Evolutionary conservation across 2,113 vertebrate species (phyloP), one percentile per base, ranked within the genome.

Genomic region (Neomonachus schauinslandi): DNA sequence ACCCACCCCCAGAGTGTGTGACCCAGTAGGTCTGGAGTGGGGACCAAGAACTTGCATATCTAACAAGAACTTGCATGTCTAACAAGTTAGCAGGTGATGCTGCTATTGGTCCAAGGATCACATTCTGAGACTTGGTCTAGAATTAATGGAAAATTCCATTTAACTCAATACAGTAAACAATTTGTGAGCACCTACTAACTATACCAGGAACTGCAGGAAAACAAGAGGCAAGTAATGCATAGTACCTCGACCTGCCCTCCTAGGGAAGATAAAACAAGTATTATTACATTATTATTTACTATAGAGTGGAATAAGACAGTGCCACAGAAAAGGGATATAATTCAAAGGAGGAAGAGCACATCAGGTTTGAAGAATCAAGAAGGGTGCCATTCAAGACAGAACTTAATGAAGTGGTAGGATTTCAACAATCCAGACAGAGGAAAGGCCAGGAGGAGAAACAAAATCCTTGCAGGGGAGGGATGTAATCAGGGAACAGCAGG

Each of bases 331-430:
- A 77, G 31, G 89, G 19, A 11, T 33, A 76, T 26, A 89, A 79
- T 24, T 89, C 77, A 86, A 71, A 94, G 63, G 49, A 95, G 69
- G 89, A 72, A n/a, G 31, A 31, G n/a, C 65, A 89, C 49, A n/a
- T 85, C 0, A 12, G 65, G 36, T 91, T 24, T n/a, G 33, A 96
- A 77, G 42, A 91, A 88, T 74, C 71, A 51, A 84, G 77, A 79
- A 79, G 67, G 80, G 55, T 26, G 3, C 53, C 79, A 97, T 77
- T 89, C 74, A 95, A 67, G 39, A 83, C 33, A 67, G 82, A 89
- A 82, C 28, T 84, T 16, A 80, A 51, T 4, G 19, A 90, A 80
- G 59, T 82, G 33, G 36, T 28, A 53, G 63, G 57, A 69, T 84
- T 85, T 84, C 59, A 46, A 49, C 51, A 76, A 63, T 81, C 77